Conservation (phyloP, 2,113 vertebrate genomes). For the Dryoscopus gambensis region DNA sequence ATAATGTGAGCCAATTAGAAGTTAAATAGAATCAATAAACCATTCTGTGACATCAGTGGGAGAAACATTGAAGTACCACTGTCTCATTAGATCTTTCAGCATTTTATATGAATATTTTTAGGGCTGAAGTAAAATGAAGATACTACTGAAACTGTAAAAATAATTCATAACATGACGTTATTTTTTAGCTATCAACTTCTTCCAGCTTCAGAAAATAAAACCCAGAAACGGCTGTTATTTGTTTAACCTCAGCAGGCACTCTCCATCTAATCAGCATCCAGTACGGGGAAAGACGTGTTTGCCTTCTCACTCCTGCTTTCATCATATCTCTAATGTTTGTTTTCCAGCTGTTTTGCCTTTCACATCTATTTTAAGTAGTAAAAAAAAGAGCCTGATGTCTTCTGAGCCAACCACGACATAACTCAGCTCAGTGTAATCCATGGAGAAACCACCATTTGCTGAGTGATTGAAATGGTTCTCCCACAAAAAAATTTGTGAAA, state of each 20-base stretch:
- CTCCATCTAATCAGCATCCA: not conserved
- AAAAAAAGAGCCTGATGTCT: not conserved
- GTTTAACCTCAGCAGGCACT: not conserved
- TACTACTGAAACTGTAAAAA: not conserved
- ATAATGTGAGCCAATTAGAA: slow-evolving; percentile 19
- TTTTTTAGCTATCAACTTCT: not conserved
- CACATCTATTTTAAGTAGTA: not conserved
- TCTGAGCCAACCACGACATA: not conserved
- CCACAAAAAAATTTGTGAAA: not conserved
- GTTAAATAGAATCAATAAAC: slow-evolving; percentile 27
- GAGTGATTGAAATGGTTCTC: not conserved
- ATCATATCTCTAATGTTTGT: not conserved
- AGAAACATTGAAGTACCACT: not conserved
- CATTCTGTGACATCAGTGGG: not conserved
- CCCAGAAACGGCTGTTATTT: not conserved
- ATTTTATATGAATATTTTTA: not conserved
- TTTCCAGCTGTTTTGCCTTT: not conserved
- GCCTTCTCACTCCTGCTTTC: not conserved
- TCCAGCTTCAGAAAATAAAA: not conserved
- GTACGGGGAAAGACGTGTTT: not conserved
- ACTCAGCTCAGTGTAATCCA: not conserved
- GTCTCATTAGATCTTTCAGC: not conserved
- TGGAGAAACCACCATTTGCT: not conserved
- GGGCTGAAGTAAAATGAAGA: not conserved
- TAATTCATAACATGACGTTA: not conserved